Percentiles rank a stretch among this genome's conserved stretches.
Evolutionary conservation across 2,113 vertebrate genomes (phyloP).

Genomic region (Proteles cristata): DNA sequence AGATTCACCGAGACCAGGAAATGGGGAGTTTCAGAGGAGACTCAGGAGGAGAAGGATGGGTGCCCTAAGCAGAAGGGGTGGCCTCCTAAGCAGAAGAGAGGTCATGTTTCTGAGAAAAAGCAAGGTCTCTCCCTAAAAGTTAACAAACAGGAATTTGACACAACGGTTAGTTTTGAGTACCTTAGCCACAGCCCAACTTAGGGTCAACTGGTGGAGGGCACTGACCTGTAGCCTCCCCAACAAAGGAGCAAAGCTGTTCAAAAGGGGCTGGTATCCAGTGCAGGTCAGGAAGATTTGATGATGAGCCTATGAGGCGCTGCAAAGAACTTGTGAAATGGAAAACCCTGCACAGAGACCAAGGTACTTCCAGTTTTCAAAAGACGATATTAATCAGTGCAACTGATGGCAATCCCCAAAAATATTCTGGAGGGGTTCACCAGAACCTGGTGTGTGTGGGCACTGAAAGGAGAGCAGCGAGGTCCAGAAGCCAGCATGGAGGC

Average conservation of each 20-base stretch:
- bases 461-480: background rate
- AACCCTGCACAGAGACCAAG: background rate
- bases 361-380: background rate
- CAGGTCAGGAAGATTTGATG: background rate
- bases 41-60: background rate
- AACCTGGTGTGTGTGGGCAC: background rate
- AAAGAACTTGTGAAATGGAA: background rate
- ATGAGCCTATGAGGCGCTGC: background rate
- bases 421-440: background rate
- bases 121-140: background rate
- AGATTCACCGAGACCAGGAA: background rate
- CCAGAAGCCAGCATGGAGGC: background rate
- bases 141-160: background rate
- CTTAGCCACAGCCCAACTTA: background rate
- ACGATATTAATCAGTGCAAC: too few relatives aligned
- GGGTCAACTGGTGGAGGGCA: background rate
- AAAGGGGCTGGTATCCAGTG: background rate
- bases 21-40: background rate
- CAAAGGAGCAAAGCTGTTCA: background rate
- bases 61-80: background rate
- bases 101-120: background rate
- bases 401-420: background rate
- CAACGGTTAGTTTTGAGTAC: background rate
- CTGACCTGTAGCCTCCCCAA: background rate
- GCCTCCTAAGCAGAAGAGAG: background rate